Evolutionary conservation across 2,888 invertebrate genomes (phyloP).

Genomic region (Schrankia costaestrigalis): DNA sequence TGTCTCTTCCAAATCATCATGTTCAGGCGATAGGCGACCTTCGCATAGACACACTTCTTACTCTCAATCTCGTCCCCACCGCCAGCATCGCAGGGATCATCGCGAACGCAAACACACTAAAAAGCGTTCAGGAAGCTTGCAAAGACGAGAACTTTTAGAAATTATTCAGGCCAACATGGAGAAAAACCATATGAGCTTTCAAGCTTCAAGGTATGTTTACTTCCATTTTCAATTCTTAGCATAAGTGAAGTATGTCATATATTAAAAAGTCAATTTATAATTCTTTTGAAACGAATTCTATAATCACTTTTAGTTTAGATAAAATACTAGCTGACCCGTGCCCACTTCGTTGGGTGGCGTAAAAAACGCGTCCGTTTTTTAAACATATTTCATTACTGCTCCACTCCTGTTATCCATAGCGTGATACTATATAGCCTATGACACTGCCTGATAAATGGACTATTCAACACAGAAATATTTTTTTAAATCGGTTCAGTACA

Average conservation of each 20-base stretch:
- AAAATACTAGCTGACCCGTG: too few species aligned
- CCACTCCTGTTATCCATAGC: too few species aligned
- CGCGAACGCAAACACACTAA: conserved; percentile 75
- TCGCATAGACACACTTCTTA: conserved; percentile 49
- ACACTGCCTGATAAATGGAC: too few species aligned
- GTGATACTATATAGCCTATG: too few species aligned
- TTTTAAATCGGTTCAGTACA: too few species aligned
- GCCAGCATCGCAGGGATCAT: conserved; percentile 71
- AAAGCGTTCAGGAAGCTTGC: conserved; percentile 86
- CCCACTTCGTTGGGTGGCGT: too few species aligned
- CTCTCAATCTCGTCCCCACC: conserved; percentile 56
- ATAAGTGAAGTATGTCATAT: neutral
- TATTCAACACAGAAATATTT: too few species aligned
- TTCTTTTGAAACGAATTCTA: too few species aligned
- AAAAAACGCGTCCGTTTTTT: too few species aligned
- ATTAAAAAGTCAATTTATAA: neutral
- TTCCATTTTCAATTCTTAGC: neutral
- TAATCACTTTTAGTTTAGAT: too few species aligned
- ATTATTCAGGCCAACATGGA: conserved; percentile 95
- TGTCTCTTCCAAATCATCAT: conserved; percentile 69
- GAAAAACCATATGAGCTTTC: conserved; percentile 92
- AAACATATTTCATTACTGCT: too few species aligned
- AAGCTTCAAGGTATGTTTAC: conserved; percentile 85
- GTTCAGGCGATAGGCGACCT: conserved; percentile 62
- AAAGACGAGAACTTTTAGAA: conserved; percentile 90